These are phyloP conservation scores for Dipodomys stephensi DNA, from an alignment of 2,113 vertebrate species.

Conservation along the genomic window DNA sequence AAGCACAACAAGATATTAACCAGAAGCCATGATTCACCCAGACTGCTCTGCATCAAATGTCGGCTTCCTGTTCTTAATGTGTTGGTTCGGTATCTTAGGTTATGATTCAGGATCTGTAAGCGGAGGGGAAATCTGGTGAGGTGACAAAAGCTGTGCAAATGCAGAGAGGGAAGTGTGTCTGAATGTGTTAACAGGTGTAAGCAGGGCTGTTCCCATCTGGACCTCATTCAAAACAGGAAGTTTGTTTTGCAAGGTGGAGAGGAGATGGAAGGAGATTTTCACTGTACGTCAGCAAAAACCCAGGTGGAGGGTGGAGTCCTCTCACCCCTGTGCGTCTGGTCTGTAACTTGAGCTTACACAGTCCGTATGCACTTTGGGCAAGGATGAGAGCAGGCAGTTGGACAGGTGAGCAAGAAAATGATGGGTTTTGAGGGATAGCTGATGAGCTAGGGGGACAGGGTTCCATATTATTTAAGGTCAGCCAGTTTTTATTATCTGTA, in stretches of 20 bases:
- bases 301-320: neutral
- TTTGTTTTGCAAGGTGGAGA: constrained; percentile 55
- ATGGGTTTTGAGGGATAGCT: constrained; percentile 62
- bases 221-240: constrained; percentile 78
- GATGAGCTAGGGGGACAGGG: constrained; percentile 33
- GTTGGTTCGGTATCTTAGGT: constrained; percentile 48
- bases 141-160: constrained; percentile 71
- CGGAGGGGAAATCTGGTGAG: constrained; percentile 64
- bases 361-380: constrained; percentile 65
- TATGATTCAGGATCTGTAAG: constrained; percentile 56
- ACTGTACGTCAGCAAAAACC: constrained; percentile 64
- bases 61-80: constrained; percentile 29
- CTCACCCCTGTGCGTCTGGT: neutral
- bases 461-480: constrained; percentile 68
- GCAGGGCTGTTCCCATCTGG: constrained; percentile 65
- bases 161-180: neutral
- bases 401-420: constrained; percentile 81
- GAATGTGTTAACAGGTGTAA: constrained; percentile 69
- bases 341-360: constrained; percentile 47
- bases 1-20: constrained; percentile 43
- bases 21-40: neutral
- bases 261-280: constrained; percentile 50
- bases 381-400: constrained; percentile 62
- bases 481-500: constrained; percentile 32
- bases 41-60: constrained; percentile 16